Evolutionary conservation across 1,140 invertebrate species (phyloP).

Genomic region (Drosophila micromelanica): DNA sequence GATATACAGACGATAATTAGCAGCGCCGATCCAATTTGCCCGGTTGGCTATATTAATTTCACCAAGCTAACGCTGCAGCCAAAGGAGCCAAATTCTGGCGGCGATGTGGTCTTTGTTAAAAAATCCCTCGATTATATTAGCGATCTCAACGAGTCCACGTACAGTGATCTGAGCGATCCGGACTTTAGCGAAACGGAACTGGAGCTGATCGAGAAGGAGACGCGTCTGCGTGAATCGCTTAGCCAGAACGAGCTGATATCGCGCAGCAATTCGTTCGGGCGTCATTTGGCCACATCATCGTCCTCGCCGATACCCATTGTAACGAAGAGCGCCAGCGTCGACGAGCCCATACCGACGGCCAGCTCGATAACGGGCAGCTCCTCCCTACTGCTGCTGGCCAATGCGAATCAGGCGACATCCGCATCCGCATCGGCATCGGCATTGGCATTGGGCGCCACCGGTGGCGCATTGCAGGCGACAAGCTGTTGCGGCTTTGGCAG

Average conservation of each 20-base stretch:
- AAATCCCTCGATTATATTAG: slow-evolving; percentile 86
- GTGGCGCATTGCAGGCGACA: slow-evolving; percentile 41
- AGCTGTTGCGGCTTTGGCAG: slow-evolving; percentile 54
- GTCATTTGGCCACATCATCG: slow-evolving; percentile 75
- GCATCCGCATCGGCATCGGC: slow-evolving; percentile 41
- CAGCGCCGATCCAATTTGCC: slow-evolving; percentile 95
- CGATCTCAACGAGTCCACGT: slow-evolving; percentile 87
- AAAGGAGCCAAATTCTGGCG: slow-evolving; percentile 80
- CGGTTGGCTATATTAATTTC: slow-evolving; percentile 96
- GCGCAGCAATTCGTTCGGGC: slow-evolving; percentile 82
- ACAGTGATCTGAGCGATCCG: slow-evolving; percentile 87
- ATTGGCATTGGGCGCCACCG: slow-evolving; percentile 19
- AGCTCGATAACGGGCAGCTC: slow-evolving; percentile 36
- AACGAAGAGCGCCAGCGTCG: slow-evolving; percentile 83
- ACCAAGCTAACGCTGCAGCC: slow-evolving; percentile 91
- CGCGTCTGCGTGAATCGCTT: slow-evolving; percentile 73
- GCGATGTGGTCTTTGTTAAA: slow-evolving; percentile 84
- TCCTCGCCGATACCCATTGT: slow-evolving; percentile 83
- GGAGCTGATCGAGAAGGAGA: slow-evolving; percentile 86
- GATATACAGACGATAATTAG: slow-evolving; percentile 94
- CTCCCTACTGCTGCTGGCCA: slow-evolving; percentile 45
- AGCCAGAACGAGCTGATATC: slow-evolving; percentile 81
- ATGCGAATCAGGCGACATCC: slow-evolving; percentile 46
- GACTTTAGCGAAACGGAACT: slow-evolving; percentile 87
- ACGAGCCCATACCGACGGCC: slow-evolving; percentile 72